Conservation (phyloP, 2,888 invertebrate genomes). For the Eristalinus aeneus region DNA sequence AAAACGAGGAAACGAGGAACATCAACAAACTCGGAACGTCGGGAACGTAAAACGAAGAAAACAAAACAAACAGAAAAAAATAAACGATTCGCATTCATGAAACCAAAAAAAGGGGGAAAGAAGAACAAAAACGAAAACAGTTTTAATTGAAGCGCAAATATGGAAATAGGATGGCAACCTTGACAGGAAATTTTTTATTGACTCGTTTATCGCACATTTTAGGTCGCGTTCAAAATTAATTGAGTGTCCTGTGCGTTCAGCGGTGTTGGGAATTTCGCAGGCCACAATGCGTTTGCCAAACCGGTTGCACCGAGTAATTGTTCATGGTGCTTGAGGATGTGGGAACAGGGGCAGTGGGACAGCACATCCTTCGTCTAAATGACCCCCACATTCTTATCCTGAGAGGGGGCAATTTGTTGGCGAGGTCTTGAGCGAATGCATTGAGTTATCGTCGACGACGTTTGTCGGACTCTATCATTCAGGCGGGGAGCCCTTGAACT, state of each 20-base stretch:
- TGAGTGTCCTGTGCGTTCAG: neutral
- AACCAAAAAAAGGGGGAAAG: neutral
- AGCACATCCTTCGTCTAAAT: neutral
- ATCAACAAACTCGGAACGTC: neutral
- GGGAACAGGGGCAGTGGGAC: neutral
- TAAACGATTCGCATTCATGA: neutral
- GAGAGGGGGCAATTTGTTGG: neutral
- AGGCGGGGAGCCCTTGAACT: slow-evolving; percentile 58
- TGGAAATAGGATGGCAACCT: neutral
- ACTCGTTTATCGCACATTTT: neutral
- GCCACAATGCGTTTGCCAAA: neutral
- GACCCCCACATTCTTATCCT: neutral
- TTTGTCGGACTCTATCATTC: neutral
- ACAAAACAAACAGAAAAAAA: neutral
- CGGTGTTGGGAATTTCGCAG: neutral
- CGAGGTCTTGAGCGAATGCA: slow-evolving; percentile 1
- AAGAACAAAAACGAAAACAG: neutral
- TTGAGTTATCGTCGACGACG: slow-evolving; percentile 38
- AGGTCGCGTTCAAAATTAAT: slow-evolving; percentile 11
- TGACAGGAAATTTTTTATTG: neutral
- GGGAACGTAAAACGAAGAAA: neutral
- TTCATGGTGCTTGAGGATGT: neutral
- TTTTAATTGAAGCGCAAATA: slow-evolving; percentile 48
- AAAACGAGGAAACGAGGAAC: slow-evolving; percentile 15
- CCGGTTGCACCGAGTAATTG: neutral